A percentile compares a stretch with the other conserved stretches of the same genome.
These are phyloP conservation scores for Dryomyza anilis DNA, from an alignment of 2,888 invertebrate genomes.

Conservation along the genomic window DNA sequence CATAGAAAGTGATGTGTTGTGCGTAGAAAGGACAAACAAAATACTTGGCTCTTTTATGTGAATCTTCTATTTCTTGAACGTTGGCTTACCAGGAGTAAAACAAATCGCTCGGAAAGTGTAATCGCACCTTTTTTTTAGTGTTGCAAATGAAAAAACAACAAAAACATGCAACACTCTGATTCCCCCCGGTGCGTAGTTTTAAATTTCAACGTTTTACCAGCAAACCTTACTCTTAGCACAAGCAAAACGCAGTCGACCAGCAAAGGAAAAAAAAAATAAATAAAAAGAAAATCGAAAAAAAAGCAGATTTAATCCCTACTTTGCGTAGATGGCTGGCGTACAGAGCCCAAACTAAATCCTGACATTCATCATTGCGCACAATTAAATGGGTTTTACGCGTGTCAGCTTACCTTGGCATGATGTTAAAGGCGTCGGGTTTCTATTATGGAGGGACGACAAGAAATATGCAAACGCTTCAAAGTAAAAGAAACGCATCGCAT, in stretches of 20 bases:
- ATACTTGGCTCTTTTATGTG: too few relatives aligned
- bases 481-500: too few relatives aligned
- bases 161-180: slow-evolving; percentile 20
- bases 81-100: slow-evolving; percentile 36
- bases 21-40: slow-evolving; percentile 23
- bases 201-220: slow-evolving; percentile 30
- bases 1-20: slow-evolving; percentile 2
- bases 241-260: background rate
- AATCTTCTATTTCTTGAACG: slow-evolving; percentile 33
- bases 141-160: background rate
- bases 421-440: slow-evolving; percentile 14
- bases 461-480: background rate
- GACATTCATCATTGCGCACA: slow-evolving; percentile 40
- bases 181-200: slow-evolving; percentile 22
- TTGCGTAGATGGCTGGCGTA: background rate
- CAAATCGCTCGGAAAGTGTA: slow-evolving; percentile 43
- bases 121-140: slow-evolving; percentile 40
- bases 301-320: too few relatives aligned
- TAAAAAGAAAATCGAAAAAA: too few relatives aligned
- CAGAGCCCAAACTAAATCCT: slow-evolving; percentile 27
- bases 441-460: background rate
- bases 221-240: background rate
- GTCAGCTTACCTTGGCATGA: slow-evolving; percentile 32
- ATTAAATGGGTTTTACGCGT: slow-evolving; percentile 37
- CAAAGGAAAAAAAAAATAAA: background rate